A percentile compares a stretch with the other conserved stretches of the same genome.
phyloP scores from a whole-genome alignment of 2,113 vertebrate genomes.

The Otis tarda region DNA sequence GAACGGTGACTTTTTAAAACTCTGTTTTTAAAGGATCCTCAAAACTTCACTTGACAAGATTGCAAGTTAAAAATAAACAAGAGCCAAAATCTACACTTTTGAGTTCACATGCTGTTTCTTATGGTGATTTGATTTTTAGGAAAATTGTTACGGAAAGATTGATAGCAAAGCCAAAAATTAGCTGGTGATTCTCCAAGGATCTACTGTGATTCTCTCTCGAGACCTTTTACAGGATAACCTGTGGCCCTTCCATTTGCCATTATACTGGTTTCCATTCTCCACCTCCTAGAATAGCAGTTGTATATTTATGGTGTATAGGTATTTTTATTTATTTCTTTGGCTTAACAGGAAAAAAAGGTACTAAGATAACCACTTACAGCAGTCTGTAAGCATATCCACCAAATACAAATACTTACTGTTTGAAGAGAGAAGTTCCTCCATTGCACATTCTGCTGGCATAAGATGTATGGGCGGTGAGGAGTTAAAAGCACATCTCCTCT shows the following conservation, averaged over 20 bases:
- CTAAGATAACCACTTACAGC: neutral
- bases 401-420: neutral
- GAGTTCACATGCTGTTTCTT: neutral
- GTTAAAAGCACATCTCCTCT: neutral
- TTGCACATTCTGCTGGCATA: neutral
- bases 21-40: neutral
- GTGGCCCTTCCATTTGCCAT: neutral
- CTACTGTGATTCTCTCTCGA: neutral
- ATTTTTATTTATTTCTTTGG: neutral
- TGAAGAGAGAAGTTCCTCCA: neutral
- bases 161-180: neutral
- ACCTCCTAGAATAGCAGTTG: neutral
- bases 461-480: neutral
- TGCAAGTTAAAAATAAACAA: neutral
- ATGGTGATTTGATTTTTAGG: neutral
- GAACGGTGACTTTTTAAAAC: neutral
- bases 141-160: neutral
- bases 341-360: neutral
- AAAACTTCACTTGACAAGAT: neutral
- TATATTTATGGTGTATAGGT: fast-evolving
- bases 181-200: neutral
- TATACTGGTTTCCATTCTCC: neutral
- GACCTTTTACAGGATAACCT: neutral
- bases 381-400: neutral
- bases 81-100: neutral